Evolutionary conservation across 2,888 invertebrate species (phyloP), one percentile per base, ranked within the genome.

Genomic region (Timema podura): DNA sequence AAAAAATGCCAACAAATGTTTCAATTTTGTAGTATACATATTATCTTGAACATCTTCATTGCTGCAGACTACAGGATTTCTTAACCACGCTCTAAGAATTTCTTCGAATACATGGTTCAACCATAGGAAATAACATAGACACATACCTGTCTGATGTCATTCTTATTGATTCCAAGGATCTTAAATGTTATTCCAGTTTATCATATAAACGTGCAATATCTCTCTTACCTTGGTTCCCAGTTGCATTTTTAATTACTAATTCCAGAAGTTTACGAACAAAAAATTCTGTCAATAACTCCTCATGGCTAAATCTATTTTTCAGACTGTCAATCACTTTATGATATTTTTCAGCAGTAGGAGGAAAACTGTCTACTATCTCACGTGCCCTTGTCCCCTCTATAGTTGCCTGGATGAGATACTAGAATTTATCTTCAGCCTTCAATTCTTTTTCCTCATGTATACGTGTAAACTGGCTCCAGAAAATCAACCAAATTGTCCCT

Each of bases 381-480:
- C 72, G 45, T 8, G 77, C 76, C 68, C 74, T 71, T 0, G 76
- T 74, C 13, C 74, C 75, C 16, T 64, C 51, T 11, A 54, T 69
- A 51, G 73, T 74, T 0, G 71, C 59, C 45, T 75, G 73, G 13
- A 76, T 67, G 16, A 77, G 66, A 65, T 77, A 76, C 13, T 76
- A 74, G 57, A 78, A 76, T 67, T 77, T 77, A 48, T 75, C 74
- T 68, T 74, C 73, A 0, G 70, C n/a, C 61, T 45, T 45, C 15
- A 74, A 13, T 8, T 71, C 66, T 48, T 64, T 49, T 64, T 74
- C 76, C 45, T 75, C 74, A 65, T 78, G 67, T 30, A 77, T 76
- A 68, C 76, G 76, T 48, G 67, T 45, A 66, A 76, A 76, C 48
- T 76, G 75, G 5, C 73, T 70, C 76, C 76, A 78, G 66, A 76